These are phyloP conservation scores for Drosophila rubida DNA, from an alignment of 2,888 invertebrate genomes.

Conservation along the genomic window DNA sequence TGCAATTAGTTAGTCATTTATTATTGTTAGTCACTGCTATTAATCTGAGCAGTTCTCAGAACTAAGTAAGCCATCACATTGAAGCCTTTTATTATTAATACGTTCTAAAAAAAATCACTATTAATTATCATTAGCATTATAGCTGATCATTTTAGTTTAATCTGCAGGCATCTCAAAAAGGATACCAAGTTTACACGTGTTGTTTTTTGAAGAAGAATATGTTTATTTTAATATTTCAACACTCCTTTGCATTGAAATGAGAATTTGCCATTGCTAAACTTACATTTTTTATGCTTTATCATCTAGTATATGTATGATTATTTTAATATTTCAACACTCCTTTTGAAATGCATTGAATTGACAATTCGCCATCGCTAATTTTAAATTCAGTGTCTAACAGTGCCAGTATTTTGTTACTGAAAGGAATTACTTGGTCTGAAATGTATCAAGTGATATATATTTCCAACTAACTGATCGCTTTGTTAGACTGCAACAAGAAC, in stretches of 20 bases:
- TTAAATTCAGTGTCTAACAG: too few species aligned
- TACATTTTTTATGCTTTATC: too few species aligned
- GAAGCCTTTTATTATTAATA: slow-evolving; percentile 1
- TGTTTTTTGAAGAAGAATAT: not conserved
- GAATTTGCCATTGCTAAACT: too few species aligned
- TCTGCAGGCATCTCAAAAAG: not conserved
- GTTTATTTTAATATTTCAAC: not conserved
- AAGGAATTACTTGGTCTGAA: too few species aligned
- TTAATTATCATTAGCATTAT: not conserved
- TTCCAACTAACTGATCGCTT: too few species aligned
- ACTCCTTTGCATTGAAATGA: too few species aligned
- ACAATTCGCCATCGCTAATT: too few species aligned
- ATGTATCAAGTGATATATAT: too few species aligned
- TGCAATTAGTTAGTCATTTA: slow-evolving; percentile 64
- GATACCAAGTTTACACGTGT: not conserved
- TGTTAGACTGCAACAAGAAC: not conserved
- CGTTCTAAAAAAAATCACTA: not conserved
- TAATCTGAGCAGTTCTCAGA: slow-evolving; percentile 19
- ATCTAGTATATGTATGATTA: too few species aligned
- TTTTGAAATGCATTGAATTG: too few species aligned
- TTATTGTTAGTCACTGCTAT: slow-evolving; percentile 52
- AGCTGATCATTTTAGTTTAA: not conserved
- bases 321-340: not conserved
- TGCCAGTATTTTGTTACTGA: too few species aligned
- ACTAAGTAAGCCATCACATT: slow-evolving; percentile 24